Conservation (phyloP, 2,113 vertebrate genomes). For the Notiomystis cincta region DNA sequence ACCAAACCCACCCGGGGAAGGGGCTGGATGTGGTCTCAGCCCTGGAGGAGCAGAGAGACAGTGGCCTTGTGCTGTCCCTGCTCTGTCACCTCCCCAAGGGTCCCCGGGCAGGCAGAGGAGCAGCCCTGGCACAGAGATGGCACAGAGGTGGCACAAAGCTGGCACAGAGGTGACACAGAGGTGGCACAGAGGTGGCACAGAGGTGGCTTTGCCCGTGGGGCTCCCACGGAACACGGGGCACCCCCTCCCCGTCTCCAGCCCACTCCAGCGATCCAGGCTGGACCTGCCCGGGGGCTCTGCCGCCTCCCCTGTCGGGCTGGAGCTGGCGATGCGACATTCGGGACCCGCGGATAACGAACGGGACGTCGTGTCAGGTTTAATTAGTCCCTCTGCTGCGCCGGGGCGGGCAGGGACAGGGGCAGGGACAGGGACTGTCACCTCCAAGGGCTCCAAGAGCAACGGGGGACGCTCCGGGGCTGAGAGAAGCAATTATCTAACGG, state of each 20-base stretch:
- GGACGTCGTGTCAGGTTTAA: neutral
- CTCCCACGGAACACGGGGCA: rapidly evolving
- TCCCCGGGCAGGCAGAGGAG: neutral
- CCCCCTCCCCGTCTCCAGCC: neutral
- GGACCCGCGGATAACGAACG: neutral
- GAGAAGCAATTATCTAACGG: neutral
- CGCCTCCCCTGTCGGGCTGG: neutral
- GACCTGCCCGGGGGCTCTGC: neutral
- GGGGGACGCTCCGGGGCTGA: neutral
- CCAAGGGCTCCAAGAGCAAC: neutral
- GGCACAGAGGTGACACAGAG: neutral
- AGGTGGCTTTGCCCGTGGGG: too few relatives aligned
- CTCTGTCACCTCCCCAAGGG: neutral
- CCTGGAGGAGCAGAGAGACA: neutral
- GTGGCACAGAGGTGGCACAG: too few relatives aligned
- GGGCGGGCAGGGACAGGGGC: neutral
- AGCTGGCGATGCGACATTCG: neutral
- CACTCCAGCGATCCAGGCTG: neutral
- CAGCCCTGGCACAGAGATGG: neutral
- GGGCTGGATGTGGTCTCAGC: neutral
- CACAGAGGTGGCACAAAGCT: rapidly evolving
- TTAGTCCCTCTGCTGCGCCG: neutral
- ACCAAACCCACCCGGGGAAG: neutral
- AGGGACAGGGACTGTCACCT: neutral
- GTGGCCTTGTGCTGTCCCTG: rapidly evolving